phyloP scores from a whole-genome alignment of 2,797 vertebrate species.

The Alcedo atthis region DNA sequence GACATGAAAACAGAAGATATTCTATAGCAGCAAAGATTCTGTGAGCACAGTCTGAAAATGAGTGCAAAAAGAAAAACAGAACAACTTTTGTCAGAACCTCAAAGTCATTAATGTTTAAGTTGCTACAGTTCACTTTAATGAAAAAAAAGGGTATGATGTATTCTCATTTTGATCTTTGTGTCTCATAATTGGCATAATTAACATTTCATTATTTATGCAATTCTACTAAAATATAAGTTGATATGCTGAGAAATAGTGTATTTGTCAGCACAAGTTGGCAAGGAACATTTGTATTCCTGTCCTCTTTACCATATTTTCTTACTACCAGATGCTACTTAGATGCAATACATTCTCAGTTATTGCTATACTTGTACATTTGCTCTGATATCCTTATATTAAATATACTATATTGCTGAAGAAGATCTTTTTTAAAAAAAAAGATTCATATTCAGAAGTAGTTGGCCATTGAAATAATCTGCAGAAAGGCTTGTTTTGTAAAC shows the following conservation, averaged over 20 bases:
- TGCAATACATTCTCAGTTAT: not conserved
- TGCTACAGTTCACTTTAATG: not conserved
- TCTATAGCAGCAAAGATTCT: not conserved
- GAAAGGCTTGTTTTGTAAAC: constrained; percentile 67
- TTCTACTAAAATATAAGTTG: not conserved
- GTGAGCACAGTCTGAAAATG: not conserved
- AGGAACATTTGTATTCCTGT: not conserved
- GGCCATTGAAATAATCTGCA: constrained; percentile 75
- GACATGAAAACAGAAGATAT: not conserved
- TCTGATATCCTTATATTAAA: not conserved
- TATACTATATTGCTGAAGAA: no score
- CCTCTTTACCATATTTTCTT: not conserved
- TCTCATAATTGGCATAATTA: not conserved
- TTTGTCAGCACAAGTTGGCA: not conserved
- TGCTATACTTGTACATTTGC: not conserved
- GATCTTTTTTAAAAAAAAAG: no score
- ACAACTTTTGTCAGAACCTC: not conserved
- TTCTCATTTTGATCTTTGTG: not conserved
- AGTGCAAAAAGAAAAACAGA: not conserved
- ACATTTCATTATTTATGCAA: not conserved
- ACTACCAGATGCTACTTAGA: not conserved
- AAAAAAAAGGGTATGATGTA: not conserved
- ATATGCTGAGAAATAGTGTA: not conserved
- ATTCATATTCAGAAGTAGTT: constrained; percentile 82
- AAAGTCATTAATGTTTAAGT: not conserved